phyloP scores from a whole-genome alignment of 1,140 invertebrate species.

The Papilio machaon region DNA sequence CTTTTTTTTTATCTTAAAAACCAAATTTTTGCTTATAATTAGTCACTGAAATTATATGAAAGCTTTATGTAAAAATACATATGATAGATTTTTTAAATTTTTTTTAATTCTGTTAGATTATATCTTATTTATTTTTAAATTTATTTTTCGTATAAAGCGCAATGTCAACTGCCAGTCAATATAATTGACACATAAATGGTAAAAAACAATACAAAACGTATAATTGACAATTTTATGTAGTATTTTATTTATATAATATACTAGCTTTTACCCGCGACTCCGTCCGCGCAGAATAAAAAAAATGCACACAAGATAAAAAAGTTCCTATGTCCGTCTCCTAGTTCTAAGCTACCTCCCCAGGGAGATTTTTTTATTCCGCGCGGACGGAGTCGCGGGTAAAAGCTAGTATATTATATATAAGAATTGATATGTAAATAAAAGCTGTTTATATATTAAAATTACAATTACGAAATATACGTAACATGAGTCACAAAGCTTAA shows the following conservation, averaged over 20 bases:
- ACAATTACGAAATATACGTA: neutral
- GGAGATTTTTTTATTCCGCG: too few species aligned
- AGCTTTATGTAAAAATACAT: neutral
- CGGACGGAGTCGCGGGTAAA: too few species aligned
- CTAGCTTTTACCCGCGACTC: too few species aligned
- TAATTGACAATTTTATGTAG: neutral
- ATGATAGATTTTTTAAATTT: neutral
- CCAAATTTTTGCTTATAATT: neutral
- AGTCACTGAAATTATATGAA: neutral
- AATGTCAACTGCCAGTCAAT: neutral
- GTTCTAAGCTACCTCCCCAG: too few species aligned
- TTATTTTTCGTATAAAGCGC: neutral
- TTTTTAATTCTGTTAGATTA: neutral
- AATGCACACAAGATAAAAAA: too few species aligned
- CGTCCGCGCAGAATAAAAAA: too few species aligned
- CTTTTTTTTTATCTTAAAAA: neutral
- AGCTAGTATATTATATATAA: neutral
- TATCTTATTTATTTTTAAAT: too few species aligned
- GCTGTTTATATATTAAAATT: neutral
- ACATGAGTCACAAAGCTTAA: neutral
- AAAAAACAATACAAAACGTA: neutral
- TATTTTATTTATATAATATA: neutral
- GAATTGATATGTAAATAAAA: conserved; percentile 14
- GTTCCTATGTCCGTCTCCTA: too few species aligned
- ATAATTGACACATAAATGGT: conserved; percentile 1